These are phyloP conservation scores for Netelia fuscicornis DNA, from an alignment of 2,888 invertebrate species.

Conservation along the genomic window DNA sequence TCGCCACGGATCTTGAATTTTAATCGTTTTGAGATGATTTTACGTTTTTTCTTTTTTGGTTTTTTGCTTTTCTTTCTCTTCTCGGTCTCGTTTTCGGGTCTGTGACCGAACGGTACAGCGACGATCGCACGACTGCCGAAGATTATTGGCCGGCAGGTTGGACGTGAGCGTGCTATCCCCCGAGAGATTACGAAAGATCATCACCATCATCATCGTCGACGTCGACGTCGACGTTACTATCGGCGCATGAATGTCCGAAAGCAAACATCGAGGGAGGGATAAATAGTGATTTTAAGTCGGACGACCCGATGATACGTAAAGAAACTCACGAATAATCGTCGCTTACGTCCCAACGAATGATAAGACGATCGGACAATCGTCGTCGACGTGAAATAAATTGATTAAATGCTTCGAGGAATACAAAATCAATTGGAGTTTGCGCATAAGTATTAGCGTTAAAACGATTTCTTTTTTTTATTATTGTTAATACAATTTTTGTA, in stretches of 20 bases:
- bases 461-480: too few relatives aligned
- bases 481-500: too few relatives aligned
- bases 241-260: conserved; percentile 1
- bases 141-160: conserved; percentile 66
- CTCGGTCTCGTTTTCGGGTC: neutral
- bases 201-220: conserved; percentile 55
- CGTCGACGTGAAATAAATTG: neutral
- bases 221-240: conserved; percentile 26
- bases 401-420: too few relatives aligned
- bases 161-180: conserved; percentile 65
- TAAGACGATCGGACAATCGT: conserved; percentile 48
- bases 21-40: neutral
- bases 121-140: conserved; percentile 69
- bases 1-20: neutral
- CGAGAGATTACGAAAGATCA: conserved; percentile 67
- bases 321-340: conserved; percentile 23
- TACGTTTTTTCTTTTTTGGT: neutral
- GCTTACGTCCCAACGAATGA: conserved; percentile 8
- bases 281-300: conserved; percentile 46
- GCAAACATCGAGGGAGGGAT: neutral
- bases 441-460: too few relatives aligned
- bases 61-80: neutral
- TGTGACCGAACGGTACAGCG: conserved; percentile 65
- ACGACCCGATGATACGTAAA: conserved; percentile 44
- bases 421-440: too few relatives aligned